phyloP scores from a whole-genome alignment of 2,888 invertebrate genomes.

The Philereme vetulata region DNA sequence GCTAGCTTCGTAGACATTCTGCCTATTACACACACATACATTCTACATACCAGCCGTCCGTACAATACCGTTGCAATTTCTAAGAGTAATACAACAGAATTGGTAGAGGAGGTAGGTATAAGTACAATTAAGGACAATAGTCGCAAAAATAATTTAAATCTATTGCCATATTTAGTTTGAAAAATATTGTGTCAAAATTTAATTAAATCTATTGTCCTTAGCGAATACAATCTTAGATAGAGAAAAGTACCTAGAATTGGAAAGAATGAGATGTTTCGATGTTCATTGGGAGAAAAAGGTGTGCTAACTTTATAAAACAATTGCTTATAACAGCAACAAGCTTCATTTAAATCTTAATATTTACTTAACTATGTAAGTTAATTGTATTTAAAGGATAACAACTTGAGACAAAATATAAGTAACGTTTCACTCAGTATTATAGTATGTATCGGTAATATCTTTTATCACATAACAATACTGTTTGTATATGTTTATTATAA shows the following conservation, averaged over 20 bases:
- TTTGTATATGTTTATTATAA: slow-evolving; percentile 63
- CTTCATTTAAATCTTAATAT: slow-evolving; percentile 53
- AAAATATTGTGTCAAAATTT: slow-evolving; percentile 25
- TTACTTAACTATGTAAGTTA: slow-evolving; percentile 50
- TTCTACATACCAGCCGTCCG: slow-evolving; percentile 51
- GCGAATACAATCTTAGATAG: slow-evolving; percentile 31
- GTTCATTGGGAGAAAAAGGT: slow-evolving; percentile 37
- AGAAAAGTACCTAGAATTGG: slow-evolving; percentile 28
- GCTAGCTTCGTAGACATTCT: slow-evolving; percentile 64
- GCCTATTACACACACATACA: slow-evolving; percentile 69
- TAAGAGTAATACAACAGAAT: slow-evolving; percentile 55
- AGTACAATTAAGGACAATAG: slow-evolving; percentile 33
- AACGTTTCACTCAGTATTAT: slow-evolving; percentile 40
- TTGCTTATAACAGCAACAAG: slow-evolving; percentile 72
- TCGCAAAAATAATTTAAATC: slow-evolving; percentile 21
- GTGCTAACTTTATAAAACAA: slow-evolving; percentile 52
- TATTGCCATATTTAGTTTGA: slow-evolving; percentile 13
- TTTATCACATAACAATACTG: slow-evolving; percentile 58
- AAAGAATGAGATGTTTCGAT: slow-evolving; percentile 35
- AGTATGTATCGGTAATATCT: slow-evolving; percentile 28
- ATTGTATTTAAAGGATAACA: slow-evolving; percentile 43
- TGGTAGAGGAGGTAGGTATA: slow-evolving; percentile 39
- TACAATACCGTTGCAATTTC: slow-evolving; percentile 35
- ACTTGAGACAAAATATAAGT: slow-evolving; percentile 34
- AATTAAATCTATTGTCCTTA: slow-evolving; percentile 33